These are phyloP conservation scores for Beaufortia kweichowensis DNA, from an alignment of 2,113 vertebrate species.

Conservation along the genomic window DNA sequence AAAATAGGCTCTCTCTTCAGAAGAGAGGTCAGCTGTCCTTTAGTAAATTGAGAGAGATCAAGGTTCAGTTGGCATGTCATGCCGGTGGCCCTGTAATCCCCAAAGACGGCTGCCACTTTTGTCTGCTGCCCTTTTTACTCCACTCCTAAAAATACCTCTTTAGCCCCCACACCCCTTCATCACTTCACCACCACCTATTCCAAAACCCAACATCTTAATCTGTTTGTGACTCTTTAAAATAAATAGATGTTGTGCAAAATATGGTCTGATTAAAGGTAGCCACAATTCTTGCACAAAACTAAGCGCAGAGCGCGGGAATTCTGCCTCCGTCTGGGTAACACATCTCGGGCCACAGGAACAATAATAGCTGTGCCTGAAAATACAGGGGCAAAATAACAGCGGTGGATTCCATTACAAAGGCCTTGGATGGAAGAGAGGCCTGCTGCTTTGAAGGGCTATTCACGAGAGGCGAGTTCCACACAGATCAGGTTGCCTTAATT, in stretches of 20 bases:
- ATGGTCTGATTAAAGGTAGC: slow-evolving; percentile 47
- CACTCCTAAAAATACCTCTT: slow-evolving; percentile 44
- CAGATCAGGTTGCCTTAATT: slow-evolving; percentile 56
- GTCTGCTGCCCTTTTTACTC: slow-evolving; percentile 17
- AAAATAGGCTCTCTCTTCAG: slow-evolving; percentile 64
- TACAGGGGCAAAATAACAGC: slow-evolving; percentile 63
- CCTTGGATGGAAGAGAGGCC: slow-evolving; percentile 41
- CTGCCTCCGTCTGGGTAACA: slow-evolving; percentile 60
- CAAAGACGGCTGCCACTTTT: slow-evolving; percentile 24
- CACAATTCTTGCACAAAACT: slow-evolving; percentile 58
- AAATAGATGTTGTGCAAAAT: slow-evolving; percentile 46
- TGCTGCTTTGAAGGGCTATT: slow-evolving; percentile 54
- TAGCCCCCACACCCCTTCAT: slow-evolving; percentile 35
- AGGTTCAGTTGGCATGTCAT: slow-evolving; percentile 53
- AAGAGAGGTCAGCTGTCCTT: slow-evolving; percentile 65
- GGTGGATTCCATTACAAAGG: slow-evolving; percentile 63
- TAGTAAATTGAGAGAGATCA: slow-evolving; percentile 56
- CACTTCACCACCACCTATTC: neutral
- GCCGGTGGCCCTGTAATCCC: slow-evolving; percentile 48
- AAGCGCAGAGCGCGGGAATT: slow-evolving; percentile 63
- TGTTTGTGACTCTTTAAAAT: slow-evolving; percentile 58
- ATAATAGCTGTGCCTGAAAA: slow-evolving; percentile 65
- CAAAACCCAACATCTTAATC: neutral
- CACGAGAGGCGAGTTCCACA: slow-evolving; percentile 54
- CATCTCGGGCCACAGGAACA: slow-evolving; percentile 58